phyloP scores from a whole-genome alignment of 2,113 vertebrate genomes.

The Tenrec ecaudatus region DNA sequence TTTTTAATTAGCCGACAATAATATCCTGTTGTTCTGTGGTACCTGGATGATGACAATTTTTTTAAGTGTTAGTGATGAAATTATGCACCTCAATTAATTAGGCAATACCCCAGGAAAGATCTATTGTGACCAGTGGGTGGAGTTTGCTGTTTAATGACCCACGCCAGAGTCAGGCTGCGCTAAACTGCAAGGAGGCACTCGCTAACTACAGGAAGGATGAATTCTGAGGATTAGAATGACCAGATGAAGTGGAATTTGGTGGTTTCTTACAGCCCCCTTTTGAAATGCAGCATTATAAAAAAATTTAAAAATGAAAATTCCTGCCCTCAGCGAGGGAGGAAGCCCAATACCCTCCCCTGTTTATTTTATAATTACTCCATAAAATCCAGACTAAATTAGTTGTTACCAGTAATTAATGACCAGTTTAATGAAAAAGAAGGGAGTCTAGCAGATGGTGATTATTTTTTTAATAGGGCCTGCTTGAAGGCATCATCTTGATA shows the following conservation, averaged over 20 bases:
- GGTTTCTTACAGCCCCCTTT: slow-evolving; percentile 72
- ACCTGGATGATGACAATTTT: slow-evolving; percentile 72
- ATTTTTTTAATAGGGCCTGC: slow-evolving; percentile 66
- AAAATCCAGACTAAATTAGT: slow-evolving; percentile 78
- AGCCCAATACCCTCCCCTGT: slow-evolving; percentile 61
- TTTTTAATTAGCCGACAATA: slow-evolving; percentile 61
- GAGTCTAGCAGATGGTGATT: slow-evolving; percentile 75
- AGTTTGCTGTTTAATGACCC: slow-evolving; percentile 75
- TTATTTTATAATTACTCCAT: slow-evolving; percentile 80
- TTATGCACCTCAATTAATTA: slow-evolving; percentile 81
- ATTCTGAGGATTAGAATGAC: slow-evolving; percentile 70
- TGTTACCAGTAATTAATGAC: slow-evolving; percentile 78
- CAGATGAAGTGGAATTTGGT: slow-evolving; percentile 35
- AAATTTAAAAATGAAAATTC: slow-evolving; percentile 1
- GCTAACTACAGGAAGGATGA: slow-evolving; percentile 76
- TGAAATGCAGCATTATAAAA: slow-evolving; percentile 72
- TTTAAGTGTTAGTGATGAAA: slow-evolving; percentile 65
- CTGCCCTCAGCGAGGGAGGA: slow-evolving; percentile 41
- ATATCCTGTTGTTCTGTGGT: slow-evolving; percentile 65
- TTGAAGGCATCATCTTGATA: slow-evolving; percentile 39
- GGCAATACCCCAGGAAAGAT: slow-evolving; percentile 80
- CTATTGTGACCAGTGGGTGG: slow-evolving; percentile 75
- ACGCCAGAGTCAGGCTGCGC: slow-evolving; percentile 76
- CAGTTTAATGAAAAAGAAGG: slow-evolving; percentile 68
- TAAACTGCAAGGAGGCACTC: slow-evolving; percentile 76